Conservation (phyloP, 2,888 invertebrate species). For the Chaitophorus viminalis region DNA sequence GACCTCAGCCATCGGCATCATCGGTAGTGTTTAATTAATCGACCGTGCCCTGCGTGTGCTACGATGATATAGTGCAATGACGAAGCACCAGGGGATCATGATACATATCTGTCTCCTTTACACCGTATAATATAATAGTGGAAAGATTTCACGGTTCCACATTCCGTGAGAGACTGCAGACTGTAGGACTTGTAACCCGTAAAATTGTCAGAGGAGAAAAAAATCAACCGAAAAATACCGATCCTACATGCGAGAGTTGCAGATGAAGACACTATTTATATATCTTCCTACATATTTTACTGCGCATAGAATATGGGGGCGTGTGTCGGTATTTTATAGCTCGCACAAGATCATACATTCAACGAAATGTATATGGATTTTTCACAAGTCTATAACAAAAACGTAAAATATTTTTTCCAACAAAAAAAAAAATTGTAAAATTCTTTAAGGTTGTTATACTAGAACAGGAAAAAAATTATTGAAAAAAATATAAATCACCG, state of each 20-base stretch:
- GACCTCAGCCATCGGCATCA: not conserved
- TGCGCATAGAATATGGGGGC: not conserved
- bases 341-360: not conserved
- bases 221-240: constrained; percentile 3
- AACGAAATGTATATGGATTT: not conserved
- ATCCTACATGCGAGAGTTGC: not conserved
- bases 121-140: not conserved
- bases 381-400: not conserved
- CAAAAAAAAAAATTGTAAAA: not conserved
- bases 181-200: not conserved
- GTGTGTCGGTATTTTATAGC: not conserved
- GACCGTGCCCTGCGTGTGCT: constrained; percentile 2
- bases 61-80: not conserved
- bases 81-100: constrained; percentile 26
- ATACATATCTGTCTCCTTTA: not conserved
- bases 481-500: not conserved
- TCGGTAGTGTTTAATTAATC: constrained; percentile 38
- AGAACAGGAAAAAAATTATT: not conserved
- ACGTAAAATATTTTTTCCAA: not conserved
- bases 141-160: constrained; percentile 13
- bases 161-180: not conserved
- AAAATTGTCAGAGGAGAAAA: constrained; percentile 1
- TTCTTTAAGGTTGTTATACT: not conserved
- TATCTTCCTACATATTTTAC: not conserved
- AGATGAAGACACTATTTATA: not conserved